phyloP scores from a whole-genome alignment of 2,797 vertebrate species.

The Pipistrellus pygmaeus region DNA sequence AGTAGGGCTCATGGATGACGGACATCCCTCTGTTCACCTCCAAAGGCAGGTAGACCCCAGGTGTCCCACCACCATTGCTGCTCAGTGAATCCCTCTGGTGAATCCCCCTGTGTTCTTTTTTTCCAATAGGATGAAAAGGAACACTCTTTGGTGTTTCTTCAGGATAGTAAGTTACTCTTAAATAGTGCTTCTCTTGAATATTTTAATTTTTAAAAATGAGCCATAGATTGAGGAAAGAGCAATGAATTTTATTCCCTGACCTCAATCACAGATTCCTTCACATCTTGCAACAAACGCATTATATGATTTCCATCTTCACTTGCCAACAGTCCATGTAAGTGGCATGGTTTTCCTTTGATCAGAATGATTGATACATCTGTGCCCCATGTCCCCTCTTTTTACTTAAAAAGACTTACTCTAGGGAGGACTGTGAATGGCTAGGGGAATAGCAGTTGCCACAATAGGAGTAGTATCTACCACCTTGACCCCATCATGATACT shows the following conservation, averaged over 20 bases:
- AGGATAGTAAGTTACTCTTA: background rate
- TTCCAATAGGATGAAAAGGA: background rate
- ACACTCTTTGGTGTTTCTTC: background rate
- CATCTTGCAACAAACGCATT: background rate
- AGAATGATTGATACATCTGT: background rate
- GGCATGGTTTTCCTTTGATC: slow-evolving; percentile 17
- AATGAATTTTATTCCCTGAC: background rate
- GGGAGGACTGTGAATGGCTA: background rate
- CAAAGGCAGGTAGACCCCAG: background rate
- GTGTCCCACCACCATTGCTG: background rate
- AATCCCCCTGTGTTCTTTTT: background rate
- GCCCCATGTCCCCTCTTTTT: background rate
- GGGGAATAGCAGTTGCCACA: background rate
- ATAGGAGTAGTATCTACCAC: background rate
- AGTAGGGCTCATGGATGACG: background rate
- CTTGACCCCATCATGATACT: background rate
- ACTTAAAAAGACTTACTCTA: background rate
- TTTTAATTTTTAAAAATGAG: background rate
- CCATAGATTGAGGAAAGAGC: background rate
- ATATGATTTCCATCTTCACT: slow-evolving; percentile 1
- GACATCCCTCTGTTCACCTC: background rate
- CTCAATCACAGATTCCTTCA: background rate
- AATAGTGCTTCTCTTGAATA: background rate
- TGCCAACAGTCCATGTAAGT: background rate
- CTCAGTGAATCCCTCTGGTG: background rate